Evolutionary conservation across 2,113 vertebrate species (phyloP), one percentile per base, ranked within the genome.

Genomic region (Passer domesticus): DNA sequence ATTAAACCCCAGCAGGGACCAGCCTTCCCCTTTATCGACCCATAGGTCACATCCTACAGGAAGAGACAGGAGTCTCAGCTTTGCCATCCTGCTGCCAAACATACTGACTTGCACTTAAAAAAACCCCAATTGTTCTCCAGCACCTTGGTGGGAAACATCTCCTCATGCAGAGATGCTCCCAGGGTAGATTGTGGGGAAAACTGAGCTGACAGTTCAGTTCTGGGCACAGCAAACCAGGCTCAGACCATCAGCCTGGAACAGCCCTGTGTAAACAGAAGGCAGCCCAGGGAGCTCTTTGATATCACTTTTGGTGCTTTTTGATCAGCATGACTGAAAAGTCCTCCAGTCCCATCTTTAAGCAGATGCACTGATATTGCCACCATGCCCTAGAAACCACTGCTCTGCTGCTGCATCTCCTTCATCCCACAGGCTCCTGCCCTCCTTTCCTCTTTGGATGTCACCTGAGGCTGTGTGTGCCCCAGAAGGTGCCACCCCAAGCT

Each of bases 381-480:
- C 4, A 2, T 5, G 15, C 25, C 43, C 50, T 19, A 4, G 31
- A n/a, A 68, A 91, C 6, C 59, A 60, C 47, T 6, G 35, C 30
- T 12, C 47, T 56, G 64, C 46, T 63, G 77, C 39, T 50, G 16
- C 59, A 21, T 10, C 47, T 63, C 52, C 66, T 27, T 50, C 16
- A 5, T 7, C 55, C 85, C 77, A 14, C 44, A 13, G 2, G 7
- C 15, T 35, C 41, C 47, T 44, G n/a, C 46, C 33, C 35, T 55
- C 43, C 50, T 49, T 15, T 21, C 27, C 67, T 52, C 10, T 30
- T 0, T 13, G 23, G 19, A 6, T 39, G 37, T 27, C 82, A 35
- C 19, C 49, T 2, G 8, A 49, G 55, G 11, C 77, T 1, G 0
- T 2, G 2, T 1, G 6, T 24, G 68, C 43, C 69, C 85, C 25